Evolutionary conservation across 1,140 invertebrate species (phyloP), one percentile per base, ranked within the genome.

Genomic region (Drosophila saltans): DNA sequence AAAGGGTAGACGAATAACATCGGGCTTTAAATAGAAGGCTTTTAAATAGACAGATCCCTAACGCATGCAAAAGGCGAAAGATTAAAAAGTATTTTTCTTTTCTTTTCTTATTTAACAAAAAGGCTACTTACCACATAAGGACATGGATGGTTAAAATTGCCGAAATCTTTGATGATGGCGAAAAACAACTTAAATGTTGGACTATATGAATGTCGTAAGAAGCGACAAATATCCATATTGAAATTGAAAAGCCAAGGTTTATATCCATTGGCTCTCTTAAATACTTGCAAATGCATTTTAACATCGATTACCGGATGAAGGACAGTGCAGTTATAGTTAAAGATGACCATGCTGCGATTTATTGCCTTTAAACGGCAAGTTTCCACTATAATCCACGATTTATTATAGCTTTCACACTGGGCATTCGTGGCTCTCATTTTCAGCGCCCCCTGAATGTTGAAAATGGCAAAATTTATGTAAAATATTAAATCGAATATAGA

Each of bases 81-180:
- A 16, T 16, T 16, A 16, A 16, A 16, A 16, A 16, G 16, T 16
- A 16, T 16, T 16, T 16, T 16, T n/a, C n/a, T 16, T 16, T 16
- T 16, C 16, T 16, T 16, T 16, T 16, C 16, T 16, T 16, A 16
- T 16, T 16, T 16, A 1, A 58, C 21, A 30, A 30, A 30, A 30
- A 0, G 2, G 0, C 0, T 0, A 3, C 43, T 72, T 56, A 74
- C 61, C 55, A 74, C 45, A 30, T 28, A 72, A 1, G 72, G 72
- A 10, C 72, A 74, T 0, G 72, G 28, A 30, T 74, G 72, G 30
- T 74, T 74, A 2, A 74, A 60, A 16, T 74, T 74, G 3, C 60
- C 24, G 41, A 59, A 74, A 0, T 74, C 36, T 9, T 43, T 65
- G 10, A 52, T 52, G 2, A 74, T 28, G 1, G 9, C 33, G 39